Evolutionary conservation across 2,797 vertebrate genomes (phyloP), one percentile per base, ranked within the genome.

Genomic region (Enteromius fasciolatus): DNA sequence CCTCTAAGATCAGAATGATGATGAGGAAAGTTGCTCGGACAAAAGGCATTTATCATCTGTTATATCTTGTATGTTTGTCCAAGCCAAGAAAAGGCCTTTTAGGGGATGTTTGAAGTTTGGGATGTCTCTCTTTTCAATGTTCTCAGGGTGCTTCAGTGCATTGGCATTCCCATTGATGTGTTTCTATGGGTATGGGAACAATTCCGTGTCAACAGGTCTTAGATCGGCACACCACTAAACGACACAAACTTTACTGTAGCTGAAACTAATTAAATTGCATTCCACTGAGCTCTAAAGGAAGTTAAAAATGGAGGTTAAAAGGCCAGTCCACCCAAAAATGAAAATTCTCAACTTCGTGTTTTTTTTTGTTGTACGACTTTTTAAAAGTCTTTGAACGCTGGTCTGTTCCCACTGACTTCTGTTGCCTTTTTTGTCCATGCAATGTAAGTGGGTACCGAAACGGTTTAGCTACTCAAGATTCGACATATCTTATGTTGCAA

Each of bases 151-250:
- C 76, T 82, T 75, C 61, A 23, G 46, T 39, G 50, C 64, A 33
- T 12, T 68, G 46, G 48, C 36, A 46, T 82, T 54, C 25, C 46
- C 50, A 59, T 18, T 69, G 17, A 68, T 36, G 33, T 76, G 81
- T 82, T 82, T 82, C 81, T 76, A 82, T 67, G 80, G 80, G 72
- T 66, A 46, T 82, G 73, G 63, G 73, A 82, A 82, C 81, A 68
- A 7, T 76, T 69, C 73, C 5, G 50, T 69, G 81, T 76, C 50
- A 82, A 82, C 36, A 54, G 39, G 36, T 50, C 64, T 69, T 28
- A 25, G 36, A 61, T 74, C 44, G 11, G 69, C 8, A 39, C 57
- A 31, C 41, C 69, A 50, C 44, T 81, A 74, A 74, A 76, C 44
- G 48, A 82, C 54, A 81, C 48, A 63, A 46, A 75, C 41, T 28